These are phyloP conservation scores for Bicyclus anynana DNA, from an alignment of 1,140 invertebrate genomes.

Conservation along the genomic window DNA sequence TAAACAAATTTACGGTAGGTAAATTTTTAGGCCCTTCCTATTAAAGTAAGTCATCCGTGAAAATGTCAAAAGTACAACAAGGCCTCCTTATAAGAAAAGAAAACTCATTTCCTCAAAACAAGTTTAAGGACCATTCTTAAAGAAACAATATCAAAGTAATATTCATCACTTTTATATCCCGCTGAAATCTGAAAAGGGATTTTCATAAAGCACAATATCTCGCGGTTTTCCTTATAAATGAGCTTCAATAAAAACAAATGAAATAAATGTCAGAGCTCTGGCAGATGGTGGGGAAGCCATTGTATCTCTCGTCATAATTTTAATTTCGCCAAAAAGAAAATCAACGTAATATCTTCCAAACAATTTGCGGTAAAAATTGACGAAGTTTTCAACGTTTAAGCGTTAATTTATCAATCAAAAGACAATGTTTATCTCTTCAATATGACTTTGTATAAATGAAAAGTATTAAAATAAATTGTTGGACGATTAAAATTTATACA, in stretches of 20 bases:
- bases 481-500: no score
- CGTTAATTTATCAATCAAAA: no score
- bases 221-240: conserved; percentile 61
- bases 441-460: no score
- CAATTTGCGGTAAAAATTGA: conserved; percentile 19
- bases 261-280: conserved; percentile 53
- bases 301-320: conserved; percentile 67
- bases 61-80: conserved; percentile 18
- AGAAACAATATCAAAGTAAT: conserved; percentile 41
- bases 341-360: conserved; percentile 20
- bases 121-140: conserved; percentile 25
- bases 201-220: conserved; percentile 62
- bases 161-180: conserved; percentile 42
- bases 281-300: conserved; percentile 60
- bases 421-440: no score
- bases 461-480: no score
- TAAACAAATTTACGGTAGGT: background rate
- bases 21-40: background rate
- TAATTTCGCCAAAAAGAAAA: conserved; percentile 50
- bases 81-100: conserved; percentile 18
- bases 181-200: conserved; percentile 51
- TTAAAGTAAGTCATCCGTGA: conserved; percentile 16
- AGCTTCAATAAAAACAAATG: conserved; percentile 64
- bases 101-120: conserved; percentile 28
- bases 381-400: no score